Conservation (phyloP, 2,113 vertebrate genomes). For the Falcunculus frontatus region DNA sequence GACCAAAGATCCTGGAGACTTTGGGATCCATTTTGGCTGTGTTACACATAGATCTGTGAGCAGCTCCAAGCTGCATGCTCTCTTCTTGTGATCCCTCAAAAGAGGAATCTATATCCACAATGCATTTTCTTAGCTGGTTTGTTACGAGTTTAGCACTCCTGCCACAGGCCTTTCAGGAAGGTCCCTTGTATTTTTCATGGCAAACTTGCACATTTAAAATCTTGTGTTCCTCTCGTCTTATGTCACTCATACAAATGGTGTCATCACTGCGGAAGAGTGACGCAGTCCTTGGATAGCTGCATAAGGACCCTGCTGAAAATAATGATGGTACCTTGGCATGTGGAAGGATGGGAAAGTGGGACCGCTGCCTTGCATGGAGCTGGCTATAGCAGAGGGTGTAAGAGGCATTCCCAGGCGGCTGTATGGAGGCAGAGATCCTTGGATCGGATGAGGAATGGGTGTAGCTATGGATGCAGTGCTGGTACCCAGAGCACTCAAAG, state of each 20-base stretch:
- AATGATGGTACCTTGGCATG: constrained; percentile 98
- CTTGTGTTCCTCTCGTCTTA: background rate
- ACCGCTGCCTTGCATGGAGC: constrained; percentile 89
- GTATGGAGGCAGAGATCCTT: constrained; percentile 91
- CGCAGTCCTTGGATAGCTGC: constrained; percentile 98
- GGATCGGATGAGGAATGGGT: constrained; percentile 90
- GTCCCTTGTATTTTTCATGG: background rate
- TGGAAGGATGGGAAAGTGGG: constrained; percentile 97
- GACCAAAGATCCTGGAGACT: background rate
- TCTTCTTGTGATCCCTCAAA: background rate
- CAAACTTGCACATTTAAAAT: background rate
- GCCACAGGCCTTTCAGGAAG: constrained; percentile 36
- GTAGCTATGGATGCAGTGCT: constrained; percentile 81
- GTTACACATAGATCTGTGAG: background rate
- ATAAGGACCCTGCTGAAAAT: constrained; percentile 98
- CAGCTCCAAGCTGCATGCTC: background rate
- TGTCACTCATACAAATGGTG: constrained; percentile 91
- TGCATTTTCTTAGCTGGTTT: constrained; percentile 4
- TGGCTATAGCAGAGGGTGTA: constrained; percentile 85
- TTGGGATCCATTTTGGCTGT: background rate
- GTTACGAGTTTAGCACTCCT: constrained; percentile 23
- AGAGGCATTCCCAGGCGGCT: constrained; percentile 92
- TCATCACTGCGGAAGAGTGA: constrained; percentile 97
- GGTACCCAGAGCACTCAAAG: constrained; percentile 86
- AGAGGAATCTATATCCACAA: constrained; percentile 24